Percentiles rank a stretch among this genome's conserved stretches.
phyloP scores from a whole-genome alignment of 1,140 invertebrate species.

The Drosophila malerkotliana region DNA sequence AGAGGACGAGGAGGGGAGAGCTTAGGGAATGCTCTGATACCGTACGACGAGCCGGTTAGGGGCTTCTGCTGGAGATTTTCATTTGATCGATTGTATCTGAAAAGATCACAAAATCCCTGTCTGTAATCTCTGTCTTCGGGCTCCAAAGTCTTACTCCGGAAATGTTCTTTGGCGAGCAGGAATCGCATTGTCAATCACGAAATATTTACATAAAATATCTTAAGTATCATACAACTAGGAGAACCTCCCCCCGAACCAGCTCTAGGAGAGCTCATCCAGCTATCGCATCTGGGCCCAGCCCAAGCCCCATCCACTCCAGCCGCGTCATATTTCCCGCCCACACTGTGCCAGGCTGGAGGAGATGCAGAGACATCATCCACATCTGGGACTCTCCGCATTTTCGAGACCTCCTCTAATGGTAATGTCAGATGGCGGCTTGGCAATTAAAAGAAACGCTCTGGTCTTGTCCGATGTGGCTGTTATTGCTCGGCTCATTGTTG shows the following conservation, averaged over 20 bases:
- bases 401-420: constrained; percentile 49
- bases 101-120: constrained; percentile 24
- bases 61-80: constrained; percentile 29
- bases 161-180: constrained; percentile 8
- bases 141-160: constrained; percentile 28
- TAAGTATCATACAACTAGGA: neutral
- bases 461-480: constrained; percentile 33
- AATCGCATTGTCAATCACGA: constrained; percentile 62
- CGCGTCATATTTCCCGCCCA: constrained; percentile 74
- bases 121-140: neutral
- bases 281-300: neutral
- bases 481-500: constrained; percentile 42
- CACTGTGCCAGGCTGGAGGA: constrained; percentile 30
- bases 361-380: constrained; percentile 41
- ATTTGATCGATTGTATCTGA: constrained; percentile 69
- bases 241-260: neutral
- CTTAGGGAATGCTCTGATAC: constrained; percentile 50
- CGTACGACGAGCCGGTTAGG: constrained; percentile 57
- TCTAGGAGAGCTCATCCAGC: neutral
- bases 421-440: constrained; percentile 75
- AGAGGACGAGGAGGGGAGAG: constrained; percentile 11
- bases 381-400: constrained; percentile 16
- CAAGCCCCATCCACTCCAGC: constrained; percentile 15
- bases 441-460: constrained; percentile 78
- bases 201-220: neutral